These are phyloP conservation scores for Calameuta filiformis DNA, from an alignment of 2,888 invertebrate species.

Conservation along the genomic window DNA sequence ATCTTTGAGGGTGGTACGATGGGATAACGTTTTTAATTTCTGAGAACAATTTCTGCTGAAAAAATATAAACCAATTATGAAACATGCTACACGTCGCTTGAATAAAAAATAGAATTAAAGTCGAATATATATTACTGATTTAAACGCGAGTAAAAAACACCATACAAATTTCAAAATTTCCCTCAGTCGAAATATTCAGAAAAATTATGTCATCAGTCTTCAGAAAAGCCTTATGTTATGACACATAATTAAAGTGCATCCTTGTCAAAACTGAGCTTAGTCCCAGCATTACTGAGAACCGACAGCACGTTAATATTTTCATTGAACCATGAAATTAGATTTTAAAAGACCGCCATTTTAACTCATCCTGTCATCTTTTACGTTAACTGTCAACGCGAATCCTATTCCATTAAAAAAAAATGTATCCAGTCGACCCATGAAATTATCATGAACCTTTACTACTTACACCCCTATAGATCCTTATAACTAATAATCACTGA, in stretches of 20 bases:
- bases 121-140: neutral
- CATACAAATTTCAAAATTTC: neutral
- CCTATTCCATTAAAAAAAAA: neutral
- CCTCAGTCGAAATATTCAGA: neutral
- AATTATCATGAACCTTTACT: neutral
- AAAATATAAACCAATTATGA: neutral
- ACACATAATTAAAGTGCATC: neutral
- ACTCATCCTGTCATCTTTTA: neutral
- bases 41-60: neutral
- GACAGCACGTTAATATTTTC: neutral
- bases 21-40: neutral
- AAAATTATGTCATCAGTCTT: neutral
- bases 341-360: neutral
- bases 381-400: neutral
- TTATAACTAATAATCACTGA: neutral
- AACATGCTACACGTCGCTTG: neutral
- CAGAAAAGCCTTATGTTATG: neutral
- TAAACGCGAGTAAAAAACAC: neutral
- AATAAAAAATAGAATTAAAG: neutral
- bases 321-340: neutral
- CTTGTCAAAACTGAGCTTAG: neutral
- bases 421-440: neutral
- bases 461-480: neutral
- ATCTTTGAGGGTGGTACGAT: neutral
- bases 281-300: neutral